These are phyloP conservation scores for Gracilinanus agilis DNA, from an alignment of 2,113 vertebrate genomes.

Conservation along the genomic window DNA sequence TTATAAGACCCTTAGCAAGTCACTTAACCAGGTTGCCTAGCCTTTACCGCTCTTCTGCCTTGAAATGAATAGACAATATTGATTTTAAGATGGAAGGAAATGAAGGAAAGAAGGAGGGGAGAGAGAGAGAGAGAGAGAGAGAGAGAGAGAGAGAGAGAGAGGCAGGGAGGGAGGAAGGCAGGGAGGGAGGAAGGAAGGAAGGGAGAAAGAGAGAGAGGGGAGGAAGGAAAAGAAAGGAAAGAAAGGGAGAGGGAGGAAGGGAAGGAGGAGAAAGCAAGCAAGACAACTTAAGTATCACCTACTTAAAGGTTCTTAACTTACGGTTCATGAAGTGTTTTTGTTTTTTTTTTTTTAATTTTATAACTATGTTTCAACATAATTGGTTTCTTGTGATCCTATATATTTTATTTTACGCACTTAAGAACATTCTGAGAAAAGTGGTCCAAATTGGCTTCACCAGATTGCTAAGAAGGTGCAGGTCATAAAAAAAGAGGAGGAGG, in stretches of 20 bases:
- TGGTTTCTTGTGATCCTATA: not conserved
- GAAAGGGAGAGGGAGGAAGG: not conserved
- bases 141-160: no score
- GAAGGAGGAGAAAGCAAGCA: not conserved
- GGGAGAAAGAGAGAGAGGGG: no score
- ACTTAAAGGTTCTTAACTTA: not conserved
- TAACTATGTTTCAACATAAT: not conserved
- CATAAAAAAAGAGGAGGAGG: not conserved
- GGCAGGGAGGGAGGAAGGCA: no score
- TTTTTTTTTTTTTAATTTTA: no score
- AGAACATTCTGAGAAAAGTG: not conserved
- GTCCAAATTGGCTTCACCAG: not conserved
- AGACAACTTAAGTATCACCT: not conserved
- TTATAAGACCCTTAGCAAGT: no score
- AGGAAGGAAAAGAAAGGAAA: not conserved
- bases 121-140: not conserved
- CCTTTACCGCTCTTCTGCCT: no score
- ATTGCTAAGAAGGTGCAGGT: not conserved
- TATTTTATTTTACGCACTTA: not conserved
- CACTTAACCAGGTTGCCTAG: no score
- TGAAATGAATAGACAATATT: not conserved
- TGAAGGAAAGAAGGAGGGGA: not conserved
- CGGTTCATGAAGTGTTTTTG: not conserved
- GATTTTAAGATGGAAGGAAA: not conserved
- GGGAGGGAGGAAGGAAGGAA: not conserved